Evolutionary conservation across 1,140 invertebrate genomes (phyloP).

Genomic region (Cydia amplana): DNA sequence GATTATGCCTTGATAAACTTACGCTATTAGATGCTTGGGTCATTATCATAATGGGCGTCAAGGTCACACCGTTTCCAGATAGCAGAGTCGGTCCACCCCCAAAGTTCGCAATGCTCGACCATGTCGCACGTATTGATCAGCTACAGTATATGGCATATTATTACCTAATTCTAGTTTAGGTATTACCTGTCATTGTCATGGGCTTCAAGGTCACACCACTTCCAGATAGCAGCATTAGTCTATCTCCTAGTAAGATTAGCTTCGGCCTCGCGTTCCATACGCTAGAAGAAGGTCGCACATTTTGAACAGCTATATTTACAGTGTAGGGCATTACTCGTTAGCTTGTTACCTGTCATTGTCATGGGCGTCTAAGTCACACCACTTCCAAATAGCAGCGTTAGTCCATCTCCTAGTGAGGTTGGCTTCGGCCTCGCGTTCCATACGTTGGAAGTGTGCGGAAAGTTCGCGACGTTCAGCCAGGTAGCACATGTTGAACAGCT

Average conservation of each 20-base stretch:
- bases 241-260: constrained; percentile 88
- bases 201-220: constrained; percentile 96
- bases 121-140: too few species aligned
- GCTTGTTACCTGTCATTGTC: constrained; percentile 69
- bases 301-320: constrained; percentile 81
- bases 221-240: too few species aligned
- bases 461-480: too few species aligned
- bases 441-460: constrained; percentile 88
- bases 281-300: constrained; percentile 94
- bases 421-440: constrained; percentile 93
- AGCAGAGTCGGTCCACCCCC: constrained; percentile 93
- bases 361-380: constrained; percentile 92
- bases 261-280: constrained; percentile 94
- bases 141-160: too few species aligned
- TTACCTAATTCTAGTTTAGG: accelerated
- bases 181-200: too few species aligned
- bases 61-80: constrained; percentile 99
- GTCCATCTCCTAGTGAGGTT: constrained; percentile 91
- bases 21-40: too few species aligned
- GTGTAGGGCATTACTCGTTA: too few species aligned
- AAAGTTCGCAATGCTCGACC: too few species aligned
- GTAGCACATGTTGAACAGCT: too few species aligned
- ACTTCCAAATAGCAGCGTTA: constrained; percentile 97
- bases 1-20: too few species aligned
- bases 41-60: constrained; percentile 78